Base-by-base conservation (phyloP, 2,113 vertebrate genomes). In the Alethe diademata region DNA sequence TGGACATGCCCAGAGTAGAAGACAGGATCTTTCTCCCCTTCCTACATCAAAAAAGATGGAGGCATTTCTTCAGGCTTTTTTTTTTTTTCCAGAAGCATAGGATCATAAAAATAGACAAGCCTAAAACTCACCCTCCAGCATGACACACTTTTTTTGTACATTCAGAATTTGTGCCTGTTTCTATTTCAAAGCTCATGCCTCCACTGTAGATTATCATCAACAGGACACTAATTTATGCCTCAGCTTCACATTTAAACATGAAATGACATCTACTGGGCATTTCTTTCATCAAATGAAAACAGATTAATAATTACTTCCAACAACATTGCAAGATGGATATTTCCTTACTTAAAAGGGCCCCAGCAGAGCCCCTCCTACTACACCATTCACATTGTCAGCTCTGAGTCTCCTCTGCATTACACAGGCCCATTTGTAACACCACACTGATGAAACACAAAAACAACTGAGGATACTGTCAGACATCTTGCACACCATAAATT, bases 401-500 rank as follows among this genome's bases (percentile, higher is more conserved):
- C 40, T 5, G 53, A 18, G 43, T 51, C 90, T 74, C 78, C 71
- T 64, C 80, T 58, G 64, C 18, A 1, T 36, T 74, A 88, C 88
- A 92, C 79, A 91, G 60, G 19, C 75, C 72, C 72, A 54, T 83
- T 86, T 95, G 80, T 84, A 92, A 83, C 84, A 92, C 69, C 69
- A 83, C 72, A 19, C 69, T 74, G 82, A 62, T 40, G 79, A 86
- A 96, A 90, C 75, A 92, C 80, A 86, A 86, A 94, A 86, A 53
- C 78, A 93, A 83, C 33, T 43, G 66, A 93, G 64, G 54, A 78
- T 31, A 83, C 85, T 93, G 78, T 79, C 87, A 91, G 74, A 65
- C 81, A 95, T 92, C 86, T 67, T 66, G 56, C 82, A 95, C 95
- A 90, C 78, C 93, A 95, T 78, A 82, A 92, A 95, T 93, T 95